Base-by-base conservation (phyloP, 2,113 vertebrate genomes). In the Actenoides hombroni region DNA sequence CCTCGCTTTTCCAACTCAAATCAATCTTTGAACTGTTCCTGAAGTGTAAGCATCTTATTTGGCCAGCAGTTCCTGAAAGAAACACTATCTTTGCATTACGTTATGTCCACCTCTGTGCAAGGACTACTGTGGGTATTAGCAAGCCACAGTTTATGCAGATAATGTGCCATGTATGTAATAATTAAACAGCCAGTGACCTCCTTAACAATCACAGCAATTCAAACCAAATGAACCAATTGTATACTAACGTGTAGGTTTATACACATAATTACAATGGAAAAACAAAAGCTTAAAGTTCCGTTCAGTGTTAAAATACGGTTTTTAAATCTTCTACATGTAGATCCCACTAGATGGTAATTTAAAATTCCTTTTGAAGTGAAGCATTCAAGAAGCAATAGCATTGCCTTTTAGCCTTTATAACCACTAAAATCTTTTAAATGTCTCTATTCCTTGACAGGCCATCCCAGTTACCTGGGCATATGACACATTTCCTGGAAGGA, bases 361-460 rank as follows among this genome's bases (percentile, higher is more conserved):
- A 61, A 75, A 93, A 83, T 65, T 92, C 60, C 39, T 19, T 96
- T 94, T 78, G 51, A 93, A 93, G 48, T 63, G 59, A 65, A 76
- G 42, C 51, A 78, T 81, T 92, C 42, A 70, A 65, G 75, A 84
- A 78, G 80, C 6, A 84, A 11, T 42, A 87, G 54, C 15, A 42
- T 74, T 37, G 67, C 76, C 90, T 75, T 86, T 90, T 94, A 90
- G 56, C 49, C 64, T 83, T 53, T 57, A 25, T 60, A 78, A 74
- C 16, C 40, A 42, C 31, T 56, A 44, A 77, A 26, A 78, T 70
- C 13, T 83, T 92, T 81, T 74, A 63, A 74, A 83, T 40, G 19
- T 76, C 61, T 92, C 39, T 86, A 7, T 79, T 86, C 60, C 88
- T 90, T 95, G 79, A 64, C 88, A 93, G 64, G 39, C 80, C 90